Evolutionary conservation across 2,888 invertebrate species (phyloP).

Genomic region (Trachelus stipa): DNA sequence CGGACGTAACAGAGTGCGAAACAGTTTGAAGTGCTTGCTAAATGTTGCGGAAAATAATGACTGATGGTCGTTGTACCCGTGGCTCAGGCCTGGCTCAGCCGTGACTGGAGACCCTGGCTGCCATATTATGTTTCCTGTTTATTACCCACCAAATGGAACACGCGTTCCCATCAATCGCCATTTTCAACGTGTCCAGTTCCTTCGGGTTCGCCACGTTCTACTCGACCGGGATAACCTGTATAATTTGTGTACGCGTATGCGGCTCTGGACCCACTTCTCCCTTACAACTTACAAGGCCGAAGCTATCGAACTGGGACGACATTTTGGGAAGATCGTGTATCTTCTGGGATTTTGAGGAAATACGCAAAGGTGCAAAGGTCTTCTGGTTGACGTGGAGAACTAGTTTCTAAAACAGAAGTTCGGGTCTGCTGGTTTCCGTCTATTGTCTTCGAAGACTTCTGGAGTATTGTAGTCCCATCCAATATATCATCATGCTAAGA

Average conservation of each 20-base stretch:
- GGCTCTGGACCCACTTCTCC: neutral
- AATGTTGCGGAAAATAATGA: conserved; percentile 66
- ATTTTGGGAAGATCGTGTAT: conserved; percentile 13
- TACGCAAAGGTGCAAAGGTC: conserved; percentile 7
- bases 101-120: conserved; percentile 27
- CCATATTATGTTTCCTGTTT: conserved; percentile 40
- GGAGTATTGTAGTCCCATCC: conserved; percentile 49
- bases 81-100: conserved; percentile 20
- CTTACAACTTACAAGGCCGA: neutral
- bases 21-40: conserved; percentile 64
- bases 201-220: neutral
- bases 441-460: conserved; percentile 42
- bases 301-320: neutral
- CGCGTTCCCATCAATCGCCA: conserved; percentile 4
- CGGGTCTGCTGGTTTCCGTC: conserved; percentile 34
- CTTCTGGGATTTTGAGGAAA: neutral
- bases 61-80: conserved; percentile 56
- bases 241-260: neutral
- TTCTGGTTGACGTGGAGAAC: conserved; percentile 17
- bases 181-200: neutral
- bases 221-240: neutral
- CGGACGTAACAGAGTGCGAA: conserved; percentile 57
- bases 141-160: conserved; percentile 23
- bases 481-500: conserved; percentile 51
- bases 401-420: conserved; percentile 43